A percentile compares a stretch with the other conserved stretches of the same genome.
phyloP scores from a whole-genome alignment of 2,113 vertebrate genomes.

The Leucopsar rothschildi region DNA sequence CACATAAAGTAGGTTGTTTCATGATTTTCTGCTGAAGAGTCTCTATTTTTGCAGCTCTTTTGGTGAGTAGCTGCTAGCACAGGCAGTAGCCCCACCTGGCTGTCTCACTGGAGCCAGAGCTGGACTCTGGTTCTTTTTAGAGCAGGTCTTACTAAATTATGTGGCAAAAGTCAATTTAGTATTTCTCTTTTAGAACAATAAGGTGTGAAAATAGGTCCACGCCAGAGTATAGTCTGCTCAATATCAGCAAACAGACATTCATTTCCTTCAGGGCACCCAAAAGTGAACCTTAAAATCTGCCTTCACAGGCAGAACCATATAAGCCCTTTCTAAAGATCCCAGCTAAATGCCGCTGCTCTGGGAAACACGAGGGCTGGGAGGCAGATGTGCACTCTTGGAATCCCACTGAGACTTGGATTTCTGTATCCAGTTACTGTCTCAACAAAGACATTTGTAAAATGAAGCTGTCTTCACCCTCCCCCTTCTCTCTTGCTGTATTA shows the following conservation, averaged over 20 bases:
- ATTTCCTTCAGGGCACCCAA: background rate
- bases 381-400: conserved; percentile 53
- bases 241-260: background rate
- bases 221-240: background rate
- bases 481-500: conserved; percentile 34
- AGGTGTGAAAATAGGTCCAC: background rate
- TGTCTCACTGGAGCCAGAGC: background rate
- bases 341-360: background rate
- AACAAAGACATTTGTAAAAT: conserved; percentile 55
- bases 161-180: background rate
- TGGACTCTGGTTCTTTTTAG: background rate
- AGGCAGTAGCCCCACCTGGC: background rate
- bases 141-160: background rate
- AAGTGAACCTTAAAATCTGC: background rate
- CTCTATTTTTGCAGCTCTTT: background rate
- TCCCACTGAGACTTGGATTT: conserved; percentile 34
- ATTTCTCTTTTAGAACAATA: background rate
- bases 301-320: background rate
- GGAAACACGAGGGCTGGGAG: conserved; percentile 1
- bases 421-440: conserved; percentile 60
- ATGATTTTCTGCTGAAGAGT: background rate
- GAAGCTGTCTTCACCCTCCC: conserved; percentile 42
- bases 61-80: background rate
- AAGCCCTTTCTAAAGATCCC: background rate
- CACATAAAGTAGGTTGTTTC: background rate